These are phyloP conservation scores for Alouatta palliata DNA, from an alignment of 2,113 vertebrate genomes.

Conservation along the genomic window DNA sequence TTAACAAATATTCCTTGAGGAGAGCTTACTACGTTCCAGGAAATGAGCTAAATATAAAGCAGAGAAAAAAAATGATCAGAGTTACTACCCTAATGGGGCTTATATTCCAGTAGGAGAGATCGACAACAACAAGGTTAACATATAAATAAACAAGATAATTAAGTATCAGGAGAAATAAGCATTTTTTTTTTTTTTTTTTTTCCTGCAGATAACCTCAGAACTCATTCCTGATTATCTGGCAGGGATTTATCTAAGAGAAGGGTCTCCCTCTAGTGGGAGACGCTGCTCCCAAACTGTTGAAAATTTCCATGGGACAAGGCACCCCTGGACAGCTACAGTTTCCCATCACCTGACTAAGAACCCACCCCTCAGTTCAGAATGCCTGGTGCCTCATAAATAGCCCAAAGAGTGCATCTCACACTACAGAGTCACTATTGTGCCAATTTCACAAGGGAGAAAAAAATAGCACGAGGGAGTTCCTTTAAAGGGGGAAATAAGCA, in stretches of 20 bases:
- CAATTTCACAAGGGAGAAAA: no score
- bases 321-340: neutral
- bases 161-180: neutral
- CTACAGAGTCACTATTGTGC: neutral
- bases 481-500: neutral
- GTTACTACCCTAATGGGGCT: neutral
- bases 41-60: neutral
- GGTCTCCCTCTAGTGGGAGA: neutral
- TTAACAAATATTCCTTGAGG: neutral
- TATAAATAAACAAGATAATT: neutral
- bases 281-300: neutral
- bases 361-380: neutral
- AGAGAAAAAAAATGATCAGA: neutral
- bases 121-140: neutral
- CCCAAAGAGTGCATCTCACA: neutral
- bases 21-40: neutral
- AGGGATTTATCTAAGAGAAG: neutral
- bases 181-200: neutral
- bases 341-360: neutral
- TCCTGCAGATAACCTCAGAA: neutral
- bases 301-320: rapidly evolving
- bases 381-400: neutral
- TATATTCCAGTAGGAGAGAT: neutral
- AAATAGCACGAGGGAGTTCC: neutral
- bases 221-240: neutral